Conservation (phyloP, 2,888 invertebrate species). For the Stenodera caucasica region DNA sequence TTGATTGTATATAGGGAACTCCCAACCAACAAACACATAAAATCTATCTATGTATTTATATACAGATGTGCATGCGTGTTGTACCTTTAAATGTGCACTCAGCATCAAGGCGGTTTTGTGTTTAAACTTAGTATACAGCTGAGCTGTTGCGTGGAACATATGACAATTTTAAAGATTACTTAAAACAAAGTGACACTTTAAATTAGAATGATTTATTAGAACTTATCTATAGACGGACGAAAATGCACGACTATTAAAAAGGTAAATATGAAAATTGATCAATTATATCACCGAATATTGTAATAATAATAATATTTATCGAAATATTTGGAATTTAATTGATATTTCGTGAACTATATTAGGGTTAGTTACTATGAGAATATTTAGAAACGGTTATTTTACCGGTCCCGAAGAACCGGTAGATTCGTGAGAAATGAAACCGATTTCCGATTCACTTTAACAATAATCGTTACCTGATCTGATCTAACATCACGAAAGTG, state of each 20-base stretch:
- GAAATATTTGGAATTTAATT: background rate
- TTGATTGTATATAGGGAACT: slow-evolving; percentile 13
- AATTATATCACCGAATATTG: background rate
- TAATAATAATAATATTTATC: background rate
- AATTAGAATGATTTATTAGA: background rate
- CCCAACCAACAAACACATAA: slow-evolving; percentile 13
- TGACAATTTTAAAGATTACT: slow-evolving; percentile 23
- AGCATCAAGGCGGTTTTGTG: slow-evolving; percentile 25
- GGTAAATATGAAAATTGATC: background rate
- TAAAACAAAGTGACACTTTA: background rate
- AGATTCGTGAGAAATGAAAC: background rate
- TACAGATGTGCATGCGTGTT: slow-evolving; percentile 28
- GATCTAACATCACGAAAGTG: slow-evolving; percentile 3
- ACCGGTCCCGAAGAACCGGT: background rate
- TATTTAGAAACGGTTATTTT: background rate
- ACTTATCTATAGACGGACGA: no score
- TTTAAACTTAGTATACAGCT: slow-evolving; percentile 19
- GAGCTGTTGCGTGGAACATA: slow-evolving; percentile 16
- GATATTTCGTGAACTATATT: background rate
- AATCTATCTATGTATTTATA: background rate
- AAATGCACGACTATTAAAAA: no score
- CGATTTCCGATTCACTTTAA: background rate
- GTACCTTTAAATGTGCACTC: slow-evolving; percentile 24
- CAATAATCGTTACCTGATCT: background rate
- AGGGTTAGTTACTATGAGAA: slow-evolving; percentile 4